Conservation (phyloP, 2,888 invertebrate genomes). For the Kryphioiulus occultus region DNA sequence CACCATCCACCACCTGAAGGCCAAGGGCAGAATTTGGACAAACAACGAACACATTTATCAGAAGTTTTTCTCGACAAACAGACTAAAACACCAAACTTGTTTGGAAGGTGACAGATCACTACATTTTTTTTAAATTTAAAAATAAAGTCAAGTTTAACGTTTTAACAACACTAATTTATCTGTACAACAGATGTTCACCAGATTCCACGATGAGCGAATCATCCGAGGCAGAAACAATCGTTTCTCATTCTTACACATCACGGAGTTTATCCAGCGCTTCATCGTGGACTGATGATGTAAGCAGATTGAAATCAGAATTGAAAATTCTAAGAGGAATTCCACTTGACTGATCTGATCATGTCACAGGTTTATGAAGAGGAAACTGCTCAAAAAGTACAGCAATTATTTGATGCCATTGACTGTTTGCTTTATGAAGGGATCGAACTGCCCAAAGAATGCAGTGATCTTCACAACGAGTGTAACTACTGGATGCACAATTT, state of each 20-base stretch:
- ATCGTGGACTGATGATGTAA: conserved; percentile 43
- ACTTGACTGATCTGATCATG: not conserved
- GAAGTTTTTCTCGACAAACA: not conserved
- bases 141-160: not conserved
- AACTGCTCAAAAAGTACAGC: conserved; percentile 9
- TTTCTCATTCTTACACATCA: conserved; percentile 30
- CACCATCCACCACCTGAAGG: conserved; percentile 29
- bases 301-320: not conserved
- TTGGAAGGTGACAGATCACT: not conserved
- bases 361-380: conserved; percentile 4
- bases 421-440: not conserved
- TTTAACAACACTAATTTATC: not conserved
- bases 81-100: not conserved
- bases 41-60: not conserved
- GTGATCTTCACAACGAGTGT: conserved; percentile 32
- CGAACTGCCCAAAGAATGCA: conserved; percentile 13
- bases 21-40: not conserved
- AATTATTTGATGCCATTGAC: conserved; percentile 43
- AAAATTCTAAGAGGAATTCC: not conserved
- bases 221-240: not conserved
- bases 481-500: conserved; percentile 16
- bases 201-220: conserved; percentile 13
- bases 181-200: not conserved
- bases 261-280: conserved; percentile 29
- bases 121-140: not conserved